These are phyloP conservation scores for Pseudobourletiella spinata DNA, from an alignment of 1,140 invertebrate genomes.

Conservation along the genomic window DNA sequence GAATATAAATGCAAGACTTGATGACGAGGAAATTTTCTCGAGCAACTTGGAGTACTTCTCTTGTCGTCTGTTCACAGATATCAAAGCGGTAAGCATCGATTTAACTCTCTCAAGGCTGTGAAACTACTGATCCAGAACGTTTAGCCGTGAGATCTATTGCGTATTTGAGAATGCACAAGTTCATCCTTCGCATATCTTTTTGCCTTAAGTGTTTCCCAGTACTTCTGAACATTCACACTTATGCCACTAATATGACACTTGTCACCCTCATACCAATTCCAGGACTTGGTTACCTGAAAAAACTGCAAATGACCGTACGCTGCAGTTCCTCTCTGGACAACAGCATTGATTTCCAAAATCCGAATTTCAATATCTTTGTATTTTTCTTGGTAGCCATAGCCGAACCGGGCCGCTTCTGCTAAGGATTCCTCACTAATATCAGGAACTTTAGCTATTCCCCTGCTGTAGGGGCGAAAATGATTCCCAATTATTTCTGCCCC, in stretches of 20 bases:
- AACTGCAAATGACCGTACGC: constrained; percentile 30
- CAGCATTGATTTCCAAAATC: constrained; percentile 15
- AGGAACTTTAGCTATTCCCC: constrained; percentile 13
- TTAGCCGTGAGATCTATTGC: not conserved
- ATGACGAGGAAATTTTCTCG: constrained; percentile 23
- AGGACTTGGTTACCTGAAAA: constrained; percentile 32
- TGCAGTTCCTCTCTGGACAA: constrained; percentile 24
- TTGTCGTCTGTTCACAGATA: constrained; percentile 18
- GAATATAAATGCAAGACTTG: constrained; percentile 20
- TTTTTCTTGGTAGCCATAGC: constrained; percentile 10
- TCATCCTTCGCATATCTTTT: too few relatives aligned
- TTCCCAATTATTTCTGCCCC: constrained; percentile 2
- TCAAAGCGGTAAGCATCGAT: not conserved
- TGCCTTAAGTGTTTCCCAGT: too few relatives aligned
- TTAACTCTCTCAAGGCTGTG: not conserved
- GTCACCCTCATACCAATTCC: too few relatives aligned
- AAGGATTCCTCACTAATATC: constrained; percentile 19
- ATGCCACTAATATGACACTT: too few relatives aligned
- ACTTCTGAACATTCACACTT: too few relatives aligned
- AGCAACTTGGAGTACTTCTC: constrained; percentile 14
- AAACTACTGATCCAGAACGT: not conserved
- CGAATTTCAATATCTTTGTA: constrained; percentile 22
- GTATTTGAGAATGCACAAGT: too few relatives aligned
- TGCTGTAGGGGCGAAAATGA: constrained; percentile 26
- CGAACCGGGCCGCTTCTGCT: constrained; percentile 8